Evolutionary conservation across 2,113 vertebrate genomes (phyloP).

Genomic region (Mobula hypostoma): DNA sequence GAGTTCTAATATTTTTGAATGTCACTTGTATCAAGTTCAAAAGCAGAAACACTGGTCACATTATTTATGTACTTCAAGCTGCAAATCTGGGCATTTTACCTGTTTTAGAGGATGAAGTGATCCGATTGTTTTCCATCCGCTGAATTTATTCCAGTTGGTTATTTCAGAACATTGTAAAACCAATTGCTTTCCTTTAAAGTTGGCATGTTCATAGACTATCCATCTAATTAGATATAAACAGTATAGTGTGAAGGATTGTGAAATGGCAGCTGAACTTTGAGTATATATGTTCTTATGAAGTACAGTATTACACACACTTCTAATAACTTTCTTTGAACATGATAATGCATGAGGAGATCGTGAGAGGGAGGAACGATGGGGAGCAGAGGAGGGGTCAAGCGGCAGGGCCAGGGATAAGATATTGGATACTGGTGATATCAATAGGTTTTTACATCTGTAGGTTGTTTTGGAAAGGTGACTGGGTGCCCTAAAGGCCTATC

Average conservation of each 20-base stretch:
- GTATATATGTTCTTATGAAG: not conserved
- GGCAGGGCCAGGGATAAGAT: too few species aligned
- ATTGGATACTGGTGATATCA: too few species aligned
- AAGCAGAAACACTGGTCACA: too few species aligned
- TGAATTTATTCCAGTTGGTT: slow-evolving; percentile 62
- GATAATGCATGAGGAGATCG: too few species aligned
- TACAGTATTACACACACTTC: not conserved
- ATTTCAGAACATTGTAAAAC: slow-evolving; percentile 61
- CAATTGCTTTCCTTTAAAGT: slow-evolving; percentile 71
- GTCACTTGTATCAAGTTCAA: too few species aligned
- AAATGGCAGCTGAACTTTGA: not conserved
- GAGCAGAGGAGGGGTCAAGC: too few species aligned
- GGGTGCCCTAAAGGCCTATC: too few species aligned
- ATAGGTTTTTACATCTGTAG: too few species aligned
- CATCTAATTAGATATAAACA: slow-evolving; percentile 53
- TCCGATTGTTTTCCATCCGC: slow-evolving; percentile 70
- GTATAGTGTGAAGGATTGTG: not conserved
- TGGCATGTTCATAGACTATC: slow-evolving; percentile 70
- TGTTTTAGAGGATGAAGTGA: slow-evolving; percentile 70
- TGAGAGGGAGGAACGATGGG: too few species aligned
- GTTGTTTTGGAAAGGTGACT: too few species aligned
- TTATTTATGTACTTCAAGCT: not conserved
- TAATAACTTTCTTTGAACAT: not conserved
- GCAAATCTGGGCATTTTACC: slow-evolving; percentile 49
- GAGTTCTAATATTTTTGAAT: too few species aligned